These are phyloP conservation scores for Aldabrachelys gigantea DNA, from an alignment of 2,113 vertebrate genomes.

Conservation along the genomic window DNA sequence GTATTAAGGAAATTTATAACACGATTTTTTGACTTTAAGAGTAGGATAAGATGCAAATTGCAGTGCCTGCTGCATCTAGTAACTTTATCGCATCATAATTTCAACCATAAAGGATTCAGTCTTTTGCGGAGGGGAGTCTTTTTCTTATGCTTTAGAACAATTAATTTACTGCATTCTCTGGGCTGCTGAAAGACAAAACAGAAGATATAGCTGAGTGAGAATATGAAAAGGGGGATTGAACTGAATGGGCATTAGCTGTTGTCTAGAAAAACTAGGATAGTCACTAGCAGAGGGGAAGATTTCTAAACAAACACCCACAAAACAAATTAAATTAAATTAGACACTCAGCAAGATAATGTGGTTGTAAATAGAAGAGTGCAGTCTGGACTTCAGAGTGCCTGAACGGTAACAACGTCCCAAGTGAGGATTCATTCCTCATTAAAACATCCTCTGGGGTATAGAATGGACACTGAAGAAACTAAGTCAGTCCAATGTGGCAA, in stretches of 20 bases:
- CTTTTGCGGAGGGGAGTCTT: not conserved
- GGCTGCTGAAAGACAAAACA: not conserved
- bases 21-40: not conserved
- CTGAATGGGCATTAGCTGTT: not conserved
- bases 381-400: not conserved
- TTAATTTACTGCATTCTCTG: not conserved
- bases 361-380: not conserved
- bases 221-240: not conserved
- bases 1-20: not conserved
- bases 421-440: not conserved
- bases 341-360: not conserved
- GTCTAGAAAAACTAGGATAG: not conserved
- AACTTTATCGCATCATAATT: not conserved
- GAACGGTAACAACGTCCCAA: not conserved
- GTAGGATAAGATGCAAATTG: not conserved
- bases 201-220: not conserved
- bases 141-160: fast-evolving
- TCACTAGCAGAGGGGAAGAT: not conserved
- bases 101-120: not conserved
- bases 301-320: not conserved
- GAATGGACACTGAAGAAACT: not conserved
- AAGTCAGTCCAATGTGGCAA: not conserved
- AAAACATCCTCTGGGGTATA: not conserved
- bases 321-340: not conserved
- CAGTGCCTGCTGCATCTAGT: not conserved